Percentiles rank a stretch among this genome's conserved stretches.
Conservation (phyloP, 2,113 vertebrate genomes). For the Aspiorhynchus laticeps region DNA sequence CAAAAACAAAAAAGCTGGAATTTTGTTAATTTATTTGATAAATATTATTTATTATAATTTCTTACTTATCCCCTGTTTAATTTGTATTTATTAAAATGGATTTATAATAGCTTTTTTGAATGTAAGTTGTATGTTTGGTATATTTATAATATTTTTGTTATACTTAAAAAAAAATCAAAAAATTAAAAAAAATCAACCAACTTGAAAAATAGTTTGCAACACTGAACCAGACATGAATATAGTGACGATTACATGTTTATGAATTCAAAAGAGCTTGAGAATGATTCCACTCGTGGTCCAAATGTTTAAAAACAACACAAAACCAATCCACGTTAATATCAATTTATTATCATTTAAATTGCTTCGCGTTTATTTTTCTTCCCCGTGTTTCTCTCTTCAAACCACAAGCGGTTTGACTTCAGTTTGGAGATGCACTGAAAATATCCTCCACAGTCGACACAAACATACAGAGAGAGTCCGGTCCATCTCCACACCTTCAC, state of each 20-base stretch:
- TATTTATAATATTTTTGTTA: too few species aligned
- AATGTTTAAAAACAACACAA: slow-evolving; percentile 40
- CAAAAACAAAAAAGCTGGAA: too few species aligned
- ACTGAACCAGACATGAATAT: background rate
- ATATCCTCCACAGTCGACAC: slow-evolving; percentile 45
- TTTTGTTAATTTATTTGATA: too few species aligned
- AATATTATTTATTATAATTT: too few species aligned
- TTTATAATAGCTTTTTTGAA: too few species aligned
- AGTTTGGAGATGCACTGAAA: slow-evolving; percentile 54
- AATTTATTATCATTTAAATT: slow-evolving; percentile 77
- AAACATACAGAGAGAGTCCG: background rate
- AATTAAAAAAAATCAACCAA: too few species aligned
- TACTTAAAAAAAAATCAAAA: too few species aligned
- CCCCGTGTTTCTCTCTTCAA: slow-evolving; percentile 52
- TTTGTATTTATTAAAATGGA: too few species aligned
- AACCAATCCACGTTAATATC: slow-evolving; percentile 72
- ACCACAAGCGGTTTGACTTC: slow-evolving; percentile 62
- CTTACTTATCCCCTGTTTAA: too few species aligned
- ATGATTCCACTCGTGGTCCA: background rate
- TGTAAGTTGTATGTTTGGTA: too few species aligned
- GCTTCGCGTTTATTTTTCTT: slow-evolving; percentile 70
- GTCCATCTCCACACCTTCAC: slow-evolving; percentile 43
- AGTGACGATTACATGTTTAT: too few species aligned
- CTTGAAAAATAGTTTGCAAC: too few species aligned
- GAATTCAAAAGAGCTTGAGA: background rate